These are phyloP conservation scores for Malurus leucopterus DNA, from an alignment of 2,797 vertebrate species.

Conservation along the genomic window DNA sequence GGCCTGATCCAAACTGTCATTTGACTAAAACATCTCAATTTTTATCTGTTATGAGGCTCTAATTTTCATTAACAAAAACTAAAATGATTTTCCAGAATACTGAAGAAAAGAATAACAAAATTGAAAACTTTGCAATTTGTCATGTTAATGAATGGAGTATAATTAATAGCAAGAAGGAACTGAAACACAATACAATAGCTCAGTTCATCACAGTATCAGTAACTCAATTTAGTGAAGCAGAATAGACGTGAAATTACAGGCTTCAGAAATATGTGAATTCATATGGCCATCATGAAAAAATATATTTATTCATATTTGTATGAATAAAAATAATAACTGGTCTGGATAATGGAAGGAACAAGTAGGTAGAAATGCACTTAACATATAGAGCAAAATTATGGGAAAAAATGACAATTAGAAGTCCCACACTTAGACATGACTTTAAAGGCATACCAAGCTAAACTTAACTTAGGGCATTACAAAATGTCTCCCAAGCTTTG, in stretches of 20 bases:
- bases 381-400: not conserved
- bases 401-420: not conserved
- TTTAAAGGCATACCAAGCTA: not conserved
- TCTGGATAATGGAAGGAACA: not conserved
- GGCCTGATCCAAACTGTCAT: not conserved
- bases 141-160: not conserved
- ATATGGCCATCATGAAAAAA: not conserved
- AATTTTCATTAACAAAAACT: not conserved
- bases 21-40: not conserved
- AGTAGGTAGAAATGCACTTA: not conserved
- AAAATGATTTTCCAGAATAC: not conserved
- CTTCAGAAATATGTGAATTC: not conserved
- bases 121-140: not conserved
- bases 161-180: constrained; percentile 1
- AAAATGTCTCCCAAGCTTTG: not conserved
- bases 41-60: not conserved
- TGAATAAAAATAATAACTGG: not conserved
- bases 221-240: not conserved
- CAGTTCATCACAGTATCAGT: not conserved
- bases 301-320: not conserved
- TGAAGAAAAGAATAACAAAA: constrained; percentile 6
- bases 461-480: not conserved
- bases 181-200: not conserved
- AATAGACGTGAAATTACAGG: constrained; percentile 3
- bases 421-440: not conserved